Evolutionary conservation across 1,140 invertebrate species (phyloP).

Genomic region (Archivesica marissinica): DNA sequence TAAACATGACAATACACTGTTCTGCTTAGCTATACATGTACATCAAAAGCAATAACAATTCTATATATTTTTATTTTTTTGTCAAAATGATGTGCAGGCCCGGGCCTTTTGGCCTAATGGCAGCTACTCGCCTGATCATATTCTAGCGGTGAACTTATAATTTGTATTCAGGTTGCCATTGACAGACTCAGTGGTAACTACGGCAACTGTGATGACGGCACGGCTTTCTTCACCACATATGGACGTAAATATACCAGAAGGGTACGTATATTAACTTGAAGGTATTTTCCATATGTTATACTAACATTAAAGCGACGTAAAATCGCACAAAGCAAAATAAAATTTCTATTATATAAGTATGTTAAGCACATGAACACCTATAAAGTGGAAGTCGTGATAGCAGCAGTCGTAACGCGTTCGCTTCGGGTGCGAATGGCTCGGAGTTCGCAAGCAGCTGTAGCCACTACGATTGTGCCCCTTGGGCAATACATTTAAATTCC

Average conservation of each 20-base stretch:
- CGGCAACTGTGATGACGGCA: constrained; percentile 22
- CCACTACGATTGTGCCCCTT: too few species aligned
- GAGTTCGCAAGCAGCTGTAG: too few species aligned
- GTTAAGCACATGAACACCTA: too few species aligned
- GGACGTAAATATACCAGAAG: constrained; percentile 14
- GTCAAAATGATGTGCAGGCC: background rate
- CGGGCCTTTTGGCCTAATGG: background rate
- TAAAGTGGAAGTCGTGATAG: too few species aligned
- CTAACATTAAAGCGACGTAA: too few species aligned
- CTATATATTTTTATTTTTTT: background rate
- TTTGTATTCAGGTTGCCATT: background rate
- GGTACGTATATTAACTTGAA: background rate
- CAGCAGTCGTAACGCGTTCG: too few species aligned
- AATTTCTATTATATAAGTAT: too few species aligned
- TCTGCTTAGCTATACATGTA: background rate
- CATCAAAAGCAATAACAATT: background rate
- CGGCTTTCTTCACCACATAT: background rate
- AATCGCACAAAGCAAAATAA: too few species aligned
- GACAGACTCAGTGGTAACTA: background rate
- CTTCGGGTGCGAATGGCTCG: too few species aligned
- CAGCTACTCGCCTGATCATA: background rate
- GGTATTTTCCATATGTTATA: too few species aligned
- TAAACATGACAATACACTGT: background rate
- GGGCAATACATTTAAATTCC: too few species aligned
- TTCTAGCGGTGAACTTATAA: background rate